Evolutionary conservation across 37 sponge, comb jelly and placozoan species (phyloP).

Genomic region (Amphimedon queenslandica): DNA sequence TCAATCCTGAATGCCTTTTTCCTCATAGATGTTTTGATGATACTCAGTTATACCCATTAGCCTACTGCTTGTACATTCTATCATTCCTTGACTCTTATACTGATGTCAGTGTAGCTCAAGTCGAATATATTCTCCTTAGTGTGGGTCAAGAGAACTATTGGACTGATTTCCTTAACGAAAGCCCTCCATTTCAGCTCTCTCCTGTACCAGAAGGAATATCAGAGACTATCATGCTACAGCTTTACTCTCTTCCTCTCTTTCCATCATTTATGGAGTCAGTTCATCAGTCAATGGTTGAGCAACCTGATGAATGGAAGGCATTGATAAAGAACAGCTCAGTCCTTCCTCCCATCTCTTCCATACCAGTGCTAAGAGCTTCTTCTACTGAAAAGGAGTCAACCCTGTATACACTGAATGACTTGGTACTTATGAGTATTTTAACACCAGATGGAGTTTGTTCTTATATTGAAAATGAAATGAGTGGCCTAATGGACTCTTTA

Average conservation of each 20-base stretch:
- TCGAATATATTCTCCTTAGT: no score
- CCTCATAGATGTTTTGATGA: no score
- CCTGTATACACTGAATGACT: slow-evolving; percentile 25
- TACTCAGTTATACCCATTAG: no score
- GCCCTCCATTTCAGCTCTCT: no score
- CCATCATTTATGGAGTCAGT: slow-evolving; percentile 25
- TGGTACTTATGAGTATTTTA: slow-evolving; percentile 24
- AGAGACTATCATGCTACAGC: neutral
- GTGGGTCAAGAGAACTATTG: no score
- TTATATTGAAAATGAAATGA: neutral
- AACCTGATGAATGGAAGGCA: neutral
- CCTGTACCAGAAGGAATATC: neutral
- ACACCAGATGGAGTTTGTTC: neutral
- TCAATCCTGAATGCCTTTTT: no score
- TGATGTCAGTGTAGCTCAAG: no score
- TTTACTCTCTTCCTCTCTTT: neutral
- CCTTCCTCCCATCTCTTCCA: slow-evolving; percentile 7
- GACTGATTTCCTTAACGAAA: no score
- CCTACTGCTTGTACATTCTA: no score
- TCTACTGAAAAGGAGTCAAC: neutral
- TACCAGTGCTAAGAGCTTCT: slow-evolving; percentile 3
- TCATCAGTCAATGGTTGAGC: neutral
- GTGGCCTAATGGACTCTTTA: slow-evolving; percentile 4
- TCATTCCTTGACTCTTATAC: no score
- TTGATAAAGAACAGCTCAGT: neutral